Conservation (phyloP, 1,140 invertebrate species). For the Archegozetes longisetosus region DNA sequence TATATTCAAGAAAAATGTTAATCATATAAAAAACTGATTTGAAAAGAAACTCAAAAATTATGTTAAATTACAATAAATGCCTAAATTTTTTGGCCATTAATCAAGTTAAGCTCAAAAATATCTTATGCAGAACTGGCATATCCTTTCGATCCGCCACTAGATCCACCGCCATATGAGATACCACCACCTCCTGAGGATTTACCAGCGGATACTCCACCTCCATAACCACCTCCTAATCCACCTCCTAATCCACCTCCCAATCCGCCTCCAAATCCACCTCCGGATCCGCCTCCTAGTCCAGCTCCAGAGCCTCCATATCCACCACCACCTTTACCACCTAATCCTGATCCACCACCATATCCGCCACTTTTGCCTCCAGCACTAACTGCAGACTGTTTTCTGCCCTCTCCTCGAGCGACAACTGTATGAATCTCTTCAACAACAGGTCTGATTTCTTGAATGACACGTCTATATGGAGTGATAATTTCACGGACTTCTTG, state of each 20-base stretch:
- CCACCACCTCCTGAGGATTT: not conserved
- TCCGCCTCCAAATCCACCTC: slow-evolving; percentile 4
- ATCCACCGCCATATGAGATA: not conserved
- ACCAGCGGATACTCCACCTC: not conserved
- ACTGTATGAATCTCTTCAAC: slow-evolving; percentile 9
- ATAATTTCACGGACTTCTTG: slow-evolving; percentile 13
- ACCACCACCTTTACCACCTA: not conserved
- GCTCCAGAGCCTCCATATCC: not conserved
- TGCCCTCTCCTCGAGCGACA: not conserved
- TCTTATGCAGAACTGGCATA: not conserved
- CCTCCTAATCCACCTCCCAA: not conserved
- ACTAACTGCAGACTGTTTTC: slow-evolving; percentile 7
- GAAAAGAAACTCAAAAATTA: too few relatives aligned
- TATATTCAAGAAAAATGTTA: too few relatives aligned
- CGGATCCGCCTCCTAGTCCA: not conserved
- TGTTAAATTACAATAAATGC: too few relatives aligned
- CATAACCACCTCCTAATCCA: not conserved
- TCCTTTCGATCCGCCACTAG: not conserved
- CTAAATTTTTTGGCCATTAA: too few relatives aligned
- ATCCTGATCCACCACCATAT: not conserved
- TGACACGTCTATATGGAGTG: slow-evolving; percentile 14
- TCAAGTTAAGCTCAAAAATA: too few relatives aligned
- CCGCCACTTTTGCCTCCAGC: not conserved
- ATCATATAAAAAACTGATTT: too few relatives aligned
- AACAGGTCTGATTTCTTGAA: slow-evolving; percentile 13